Evolutionary conservation across 2,797 vertebrate genomes (phyloP).

Genomic region (Aldrovandia affinis): DNA sequence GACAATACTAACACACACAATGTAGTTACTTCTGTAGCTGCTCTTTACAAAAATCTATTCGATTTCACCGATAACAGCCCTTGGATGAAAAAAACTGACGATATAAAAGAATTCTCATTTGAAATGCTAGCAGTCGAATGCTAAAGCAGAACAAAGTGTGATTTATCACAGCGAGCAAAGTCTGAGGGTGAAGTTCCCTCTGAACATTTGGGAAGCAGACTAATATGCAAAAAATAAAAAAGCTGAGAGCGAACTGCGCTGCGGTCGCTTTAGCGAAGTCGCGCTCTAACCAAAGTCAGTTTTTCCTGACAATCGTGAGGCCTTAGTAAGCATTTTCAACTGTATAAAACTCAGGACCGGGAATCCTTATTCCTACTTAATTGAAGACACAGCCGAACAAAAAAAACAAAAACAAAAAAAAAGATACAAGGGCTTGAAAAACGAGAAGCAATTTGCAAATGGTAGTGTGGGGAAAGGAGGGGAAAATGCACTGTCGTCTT

Average conservation of each 20-base stretch:
- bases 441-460: constrained; percentile 60
- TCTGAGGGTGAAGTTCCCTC: constrained; percentile 54
- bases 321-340: constrained; percentile 73
- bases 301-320: constrained; percentile 73
- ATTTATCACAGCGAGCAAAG: not conserved
- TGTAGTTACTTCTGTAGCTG: not conserved
- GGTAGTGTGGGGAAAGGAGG: constrained; percentile 62
- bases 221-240: constrained; percentile 62
- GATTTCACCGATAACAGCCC: not conserved
- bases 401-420: constrained; percentile 62
- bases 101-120: constrained; percentile 5
- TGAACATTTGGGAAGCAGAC: constrained; percentile 67
- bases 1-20: not conserved
- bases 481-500: constrained; percentile 57
- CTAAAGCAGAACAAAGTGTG: not conserved
- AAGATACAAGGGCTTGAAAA: constrained; percentile 69
- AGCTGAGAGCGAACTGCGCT: constrained; percentile 60
- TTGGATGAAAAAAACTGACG: constrained; percentile 7
- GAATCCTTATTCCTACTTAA: constrained; percentile 67
- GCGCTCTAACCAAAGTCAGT: constrained; percentile 73
- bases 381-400: constrained; percentile 74
- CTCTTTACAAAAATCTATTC: constrained; percentile 11
- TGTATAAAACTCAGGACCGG: constrained; percentile 70
- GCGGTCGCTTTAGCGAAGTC: constrained; percentile 68
- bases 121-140: not conserved